Conservation (phyloP, 2,113 vertebrate genomes). For the Oenanthe melanoleuca region DNA sequence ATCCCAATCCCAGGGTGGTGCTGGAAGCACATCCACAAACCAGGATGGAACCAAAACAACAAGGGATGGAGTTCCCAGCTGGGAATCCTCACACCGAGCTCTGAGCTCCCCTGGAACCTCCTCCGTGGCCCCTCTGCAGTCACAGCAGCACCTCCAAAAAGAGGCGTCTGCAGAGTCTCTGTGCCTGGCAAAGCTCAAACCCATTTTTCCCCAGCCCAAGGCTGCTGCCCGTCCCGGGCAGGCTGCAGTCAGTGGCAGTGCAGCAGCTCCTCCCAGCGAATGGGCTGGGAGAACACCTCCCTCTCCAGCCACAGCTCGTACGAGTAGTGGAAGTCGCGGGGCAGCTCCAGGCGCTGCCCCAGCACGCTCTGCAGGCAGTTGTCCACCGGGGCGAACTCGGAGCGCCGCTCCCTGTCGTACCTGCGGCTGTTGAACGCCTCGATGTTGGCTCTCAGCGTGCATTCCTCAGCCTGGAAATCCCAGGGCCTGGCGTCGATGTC, state of each 20-base stretch:
- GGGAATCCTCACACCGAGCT: no score
- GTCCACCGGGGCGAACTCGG: slow-evolving; percentile 91
- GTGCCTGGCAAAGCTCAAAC: no score
- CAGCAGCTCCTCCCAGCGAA: slow-evolving; percentile 96
- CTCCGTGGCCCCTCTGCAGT: no score
- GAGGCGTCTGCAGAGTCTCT: no score
- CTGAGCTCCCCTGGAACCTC: no score
- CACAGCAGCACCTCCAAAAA: no score
- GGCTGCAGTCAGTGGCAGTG: slow-evolving; percentile 69
- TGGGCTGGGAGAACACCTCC: slow-evolving; percentile 96
- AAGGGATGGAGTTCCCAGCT: no score
- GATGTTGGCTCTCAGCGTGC: slow-evolving; percentile 91
- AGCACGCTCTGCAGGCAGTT: slow-evolving; percentile 97
- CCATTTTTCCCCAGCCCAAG: no score
- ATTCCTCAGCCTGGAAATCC: slow-evolving; percentile 99
- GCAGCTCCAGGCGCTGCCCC: slow-evolving; percentile 89
- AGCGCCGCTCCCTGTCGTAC: slow-evolving; percentile 83
- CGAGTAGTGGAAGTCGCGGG: slow-evolving; percentile 91
- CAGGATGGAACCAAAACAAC: no score
- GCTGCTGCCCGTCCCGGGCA: no score
- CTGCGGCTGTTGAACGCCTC: slow-evolving; percentile 93
- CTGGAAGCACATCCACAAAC: no score
- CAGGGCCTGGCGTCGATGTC: slow-evolving; percentile 96
- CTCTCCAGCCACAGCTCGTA: slow-evolving; percentile 97
- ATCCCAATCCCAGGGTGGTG: no score